Evolutionary conservation across 2,113 vertebrate genomes (phyloP).

Genomic region (Nymphicus hollandicus): DNA sequence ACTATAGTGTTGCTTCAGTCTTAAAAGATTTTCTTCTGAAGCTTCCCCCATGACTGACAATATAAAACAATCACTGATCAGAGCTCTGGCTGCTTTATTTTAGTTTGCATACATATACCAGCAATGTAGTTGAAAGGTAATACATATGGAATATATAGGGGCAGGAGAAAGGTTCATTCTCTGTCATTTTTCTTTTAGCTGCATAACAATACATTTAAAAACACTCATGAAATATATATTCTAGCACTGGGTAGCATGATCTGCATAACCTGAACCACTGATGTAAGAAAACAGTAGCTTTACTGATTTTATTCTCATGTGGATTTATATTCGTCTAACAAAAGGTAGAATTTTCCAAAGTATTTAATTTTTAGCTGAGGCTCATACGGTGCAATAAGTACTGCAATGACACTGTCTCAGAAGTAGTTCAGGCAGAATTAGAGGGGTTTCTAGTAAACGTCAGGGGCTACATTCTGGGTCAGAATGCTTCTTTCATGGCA

Average conservation of each 20-base stretch:
- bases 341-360: not conserved
- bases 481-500: not conserved
- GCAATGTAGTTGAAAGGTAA: not conserved
- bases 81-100: not conserved
- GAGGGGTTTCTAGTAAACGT: not conserved
- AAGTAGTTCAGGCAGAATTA: not conserved
- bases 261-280: not conserved
- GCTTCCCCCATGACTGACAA: not conserved
- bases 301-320: not conserved
- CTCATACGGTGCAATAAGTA: not conserved
- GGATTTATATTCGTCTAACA: not conserved
- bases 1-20: not conserved
- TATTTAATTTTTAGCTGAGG: not conserved
- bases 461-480: not conserved
- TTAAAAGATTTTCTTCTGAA: not conserved
- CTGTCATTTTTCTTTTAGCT: not conserved
- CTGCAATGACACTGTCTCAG: not conserved
- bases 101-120: not conserved
- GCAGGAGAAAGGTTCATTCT: not conserved
- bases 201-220: not conserved
- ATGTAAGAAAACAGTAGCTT: not conserved
- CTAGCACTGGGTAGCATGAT: not conserved
- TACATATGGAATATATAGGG: not conserved
- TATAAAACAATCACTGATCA: not conserved
- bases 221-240: not conserved